These are phyloP conservation scores for Megalops cyprinoides DNA, from an alignment of 2,797 vertebrate genomes.

Conservation along the genomic window DNA sequence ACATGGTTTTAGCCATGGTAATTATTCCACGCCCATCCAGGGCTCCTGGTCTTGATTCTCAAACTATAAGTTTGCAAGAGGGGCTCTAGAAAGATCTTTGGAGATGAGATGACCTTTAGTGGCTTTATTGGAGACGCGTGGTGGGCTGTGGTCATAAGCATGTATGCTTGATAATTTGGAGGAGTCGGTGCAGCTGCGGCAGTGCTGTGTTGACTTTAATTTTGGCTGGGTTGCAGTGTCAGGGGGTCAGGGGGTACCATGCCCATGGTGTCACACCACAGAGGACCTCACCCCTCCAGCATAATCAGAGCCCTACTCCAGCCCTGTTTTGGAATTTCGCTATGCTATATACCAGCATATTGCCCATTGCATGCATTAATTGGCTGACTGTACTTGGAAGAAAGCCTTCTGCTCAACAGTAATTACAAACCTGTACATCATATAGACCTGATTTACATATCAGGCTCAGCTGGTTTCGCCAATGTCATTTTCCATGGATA, in stretches of 20 bases:
- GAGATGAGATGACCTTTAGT: slow-evolving; percentile 60
- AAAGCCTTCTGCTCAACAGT: not conserved
- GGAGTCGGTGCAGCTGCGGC: not conserved
- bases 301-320: slow-evolving; percentile 14
- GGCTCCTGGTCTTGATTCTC: slow-evolving; percentile 4
- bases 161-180: slow-evolving; percentile 48
- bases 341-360: too few relatives aligned
- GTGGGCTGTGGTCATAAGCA: slow-evolving; percentile 52
- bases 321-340: not conserved
- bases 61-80: too few relatives aligned
- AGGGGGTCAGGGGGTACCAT: not conserved
- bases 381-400: slow-evolving; percentile 49
- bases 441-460: too few relatives aligned
- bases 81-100: slow-evolving; percentile 53
- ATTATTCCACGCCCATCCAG: slow-evolving; percentile 53
- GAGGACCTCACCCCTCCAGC: too few relatives aligned
- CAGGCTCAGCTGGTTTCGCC: not conserved
- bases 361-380: slow-evolving; percentile 36
- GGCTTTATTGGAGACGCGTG: slow-evolving; percentile 55
- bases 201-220: slow-evolving; percentile 3
- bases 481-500: not conserved
- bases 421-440: not conserved
- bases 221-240: not conserved
- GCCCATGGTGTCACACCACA: not conserved
- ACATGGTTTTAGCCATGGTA: slow-evolving; percentile 26